Conservation (phyloP, 2,797 vertebrate species). For the Acrossocheilus fasciatus region DNA sequence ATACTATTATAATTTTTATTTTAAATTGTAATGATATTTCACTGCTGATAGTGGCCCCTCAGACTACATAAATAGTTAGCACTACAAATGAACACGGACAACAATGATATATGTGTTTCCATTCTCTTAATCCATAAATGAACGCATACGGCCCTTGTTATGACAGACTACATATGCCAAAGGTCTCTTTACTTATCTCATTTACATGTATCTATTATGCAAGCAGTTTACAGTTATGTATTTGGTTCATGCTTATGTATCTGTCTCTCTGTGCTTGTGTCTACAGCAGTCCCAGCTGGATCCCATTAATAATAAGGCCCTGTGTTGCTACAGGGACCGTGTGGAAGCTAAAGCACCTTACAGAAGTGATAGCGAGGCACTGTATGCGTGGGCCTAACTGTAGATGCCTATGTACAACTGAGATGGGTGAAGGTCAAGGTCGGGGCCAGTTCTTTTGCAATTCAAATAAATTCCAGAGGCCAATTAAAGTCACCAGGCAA, state of each 20-base stretch:
- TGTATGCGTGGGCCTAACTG: constrained; percentile 30
- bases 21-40: not conserved
- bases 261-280: constrained; percentile 58
- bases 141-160: constrained; percentile 38
- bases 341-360: constrained; percentile 60
- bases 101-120: constrained; percentile 41
- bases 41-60: not conserved
- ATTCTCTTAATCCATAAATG: constrained; percentile 20
- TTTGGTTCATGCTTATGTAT: constrained; percentile 62
- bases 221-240: constrained; percentile 68
- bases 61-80: constrained; percentile 32
- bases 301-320: constrained; percentile 64
- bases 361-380: constrained; percentile 36
- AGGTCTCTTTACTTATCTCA: constrained; percentile 57
- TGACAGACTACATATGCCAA: constrained; percentile 56
- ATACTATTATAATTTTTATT: not conserved
- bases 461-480: constrained; percentile 20
- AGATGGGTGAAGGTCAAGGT: constrained; percentile 35
- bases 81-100: constrained; percentile 33
- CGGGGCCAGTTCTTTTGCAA: constrained; percentile 10
- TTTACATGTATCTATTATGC: constrained; percentile 67
- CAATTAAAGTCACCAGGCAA: constrained; percentile 37
- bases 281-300: constrained; percentile 65
- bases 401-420: constrained; percentile 25
- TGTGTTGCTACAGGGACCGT: constrained; percentile 40